Percentiles rank a stretch among this genome's conserved stretches.
Conservation (phyloP, 1,140 invertebrate species). For the Bombus superbus region DNA sequence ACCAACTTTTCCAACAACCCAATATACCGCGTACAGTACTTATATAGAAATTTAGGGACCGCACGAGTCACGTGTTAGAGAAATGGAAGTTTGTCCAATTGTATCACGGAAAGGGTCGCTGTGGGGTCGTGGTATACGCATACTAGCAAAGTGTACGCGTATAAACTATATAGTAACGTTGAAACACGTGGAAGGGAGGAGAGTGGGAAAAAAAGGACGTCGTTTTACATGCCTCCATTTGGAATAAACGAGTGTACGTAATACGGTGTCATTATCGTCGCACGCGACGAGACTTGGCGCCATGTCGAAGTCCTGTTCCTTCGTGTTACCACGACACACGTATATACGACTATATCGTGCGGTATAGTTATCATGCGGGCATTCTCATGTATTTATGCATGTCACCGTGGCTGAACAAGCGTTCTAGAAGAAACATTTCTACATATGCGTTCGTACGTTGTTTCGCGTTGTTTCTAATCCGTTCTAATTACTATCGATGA, state of each 20-base stretch:
- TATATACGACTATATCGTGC: conserved; percentile 10
- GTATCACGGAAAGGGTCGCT: conserved; percentile 9
- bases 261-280: conserved; percentile 52
- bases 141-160: not conserved
- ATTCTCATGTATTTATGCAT: conserved; percentile 54
- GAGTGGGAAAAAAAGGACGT: conserved; percentile 20
- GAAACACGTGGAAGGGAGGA: not conserved
- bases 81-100: conserved; percentile 20
- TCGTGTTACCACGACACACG: not conserved
- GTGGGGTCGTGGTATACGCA: not conserved
- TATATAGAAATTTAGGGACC: not conserved
- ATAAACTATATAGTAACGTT: not conserved
- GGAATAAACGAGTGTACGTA: conserved; percentile 38
- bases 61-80: not conserved
- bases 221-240: conserved; percentile 38
- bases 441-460: not conserved
- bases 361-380: conserved; percentile 40
- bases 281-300: conserved; percentile 55
- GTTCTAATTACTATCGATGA: not conserved
- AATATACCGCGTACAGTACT: not conserved
- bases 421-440: not conserved
- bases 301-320: conserved; percentile 27
- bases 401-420: conserved; percentile 17
- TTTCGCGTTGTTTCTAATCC: not conserved
- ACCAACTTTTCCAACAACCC: not conserved